phyloP scores from a whole-genome alignment of 2,797 vertebrate genomes.

The Okamejei kenojei region DNA sequence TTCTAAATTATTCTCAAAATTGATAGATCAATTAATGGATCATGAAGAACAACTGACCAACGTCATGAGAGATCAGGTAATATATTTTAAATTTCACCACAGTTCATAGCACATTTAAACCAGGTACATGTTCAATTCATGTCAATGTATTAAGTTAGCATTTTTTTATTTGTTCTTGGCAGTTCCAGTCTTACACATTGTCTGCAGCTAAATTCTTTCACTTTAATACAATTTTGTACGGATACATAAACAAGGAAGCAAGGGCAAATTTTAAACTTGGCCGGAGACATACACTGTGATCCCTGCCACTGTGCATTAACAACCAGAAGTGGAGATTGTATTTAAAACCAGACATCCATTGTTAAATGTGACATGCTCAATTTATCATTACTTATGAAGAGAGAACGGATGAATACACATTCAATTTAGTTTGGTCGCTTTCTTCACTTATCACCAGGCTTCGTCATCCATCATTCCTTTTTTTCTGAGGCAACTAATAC shows the following conservation, averaged over 20 bases:
- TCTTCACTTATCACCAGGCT: slow-evolving; percentile 90
- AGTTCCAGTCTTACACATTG: neutral
- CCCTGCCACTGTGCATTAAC: slow-evolving; percentile 63
- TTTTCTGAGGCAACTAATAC: slow-evolving; percentile 78
- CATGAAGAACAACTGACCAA: neutral
- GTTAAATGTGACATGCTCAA: slow-evolving; percentile 94
- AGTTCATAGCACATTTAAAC: neutral
- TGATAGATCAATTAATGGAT: too few species aligned
- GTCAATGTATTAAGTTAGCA: neutral
- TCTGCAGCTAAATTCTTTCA: neutral
- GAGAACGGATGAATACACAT: slow-evolving; percentile 98
- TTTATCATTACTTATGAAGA: slow-evolving; percentile 97
- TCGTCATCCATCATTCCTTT: slow-evolving; percentile 89
- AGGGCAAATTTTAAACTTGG: slow-evolving; percentile 42
- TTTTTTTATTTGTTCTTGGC: neutral
- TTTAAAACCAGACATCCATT: slow-evolving; percentile 78
- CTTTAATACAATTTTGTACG: neutral
- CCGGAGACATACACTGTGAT: slow-evolving; percentile 46
- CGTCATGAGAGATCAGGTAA: neutral
- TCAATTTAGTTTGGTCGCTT: slow-evolving; percentile 98
- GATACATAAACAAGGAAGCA: neutral
- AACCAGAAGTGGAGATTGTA: slow-evolving; percentile 57
- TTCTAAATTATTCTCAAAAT: neutral
- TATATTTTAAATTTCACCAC: neutral
- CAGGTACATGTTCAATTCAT: neutral